phyloP scores from a whole-genome alignment of 2,113 vertebrate genomes.

The Chroicocephalus ridibundus region DNA sequence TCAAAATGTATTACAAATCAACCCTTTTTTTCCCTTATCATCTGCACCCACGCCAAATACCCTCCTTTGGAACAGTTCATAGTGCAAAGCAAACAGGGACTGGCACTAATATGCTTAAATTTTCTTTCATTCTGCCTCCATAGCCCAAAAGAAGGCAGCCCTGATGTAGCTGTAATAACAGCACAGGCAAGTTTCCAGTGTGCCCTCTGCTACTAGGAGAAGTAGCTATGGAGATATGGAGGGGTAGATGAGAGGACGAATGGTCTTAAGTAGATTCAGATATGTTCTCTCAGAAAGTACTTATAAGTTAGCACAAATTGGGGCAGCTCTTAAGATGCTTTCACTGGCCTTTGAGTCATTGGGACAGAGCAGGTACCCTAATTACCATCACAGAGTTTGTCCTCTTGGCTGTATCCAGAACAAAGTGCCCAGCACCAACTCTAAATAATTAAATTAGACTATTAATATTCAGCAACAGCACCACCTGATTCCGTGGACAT shows the following conservation, averaged over 20 bases:
- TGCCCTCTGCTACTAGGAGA: neutral
- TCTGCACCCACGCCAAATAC: neutral
- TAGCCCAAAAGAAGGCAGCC: neutral
- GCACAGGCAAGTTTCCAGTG: neutral
- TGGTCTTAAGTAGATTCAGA: neutral
- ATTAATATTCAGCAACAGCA: constrained; percentile 28
- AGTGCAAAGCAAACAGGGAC: neutral
- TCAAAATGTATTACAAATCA: neutral
- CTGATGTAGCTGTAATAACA: neutral
- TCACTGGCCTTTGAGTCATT: neutral
- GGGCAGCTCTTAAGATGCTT: neutral
- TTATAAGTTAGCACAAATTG: neutral
- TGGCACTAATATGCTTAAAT: neutral
- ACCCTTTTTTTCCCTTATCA: neutral
- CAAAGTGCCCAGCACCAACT: neutral
- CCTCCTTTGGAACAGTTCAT: neutral
- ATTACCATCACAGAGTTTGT: neutral
- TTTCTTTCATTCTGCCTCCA: neutral
- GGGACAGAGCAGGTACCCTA: neutral
- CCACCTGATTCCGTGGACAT: neutral
- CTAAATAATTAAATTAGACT: constrained; percentile 9
- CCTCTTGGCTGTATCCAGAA: neutral
- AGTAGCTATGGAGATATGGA: neutral
- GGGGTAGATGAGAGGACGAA: neutral
- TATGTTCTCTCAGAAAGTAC: neutral